These are phyloP conservation scores for Platalea minor DNA, from an alignment of 2,797 vertebrate species.

Conservation along the genomic window DNA sequence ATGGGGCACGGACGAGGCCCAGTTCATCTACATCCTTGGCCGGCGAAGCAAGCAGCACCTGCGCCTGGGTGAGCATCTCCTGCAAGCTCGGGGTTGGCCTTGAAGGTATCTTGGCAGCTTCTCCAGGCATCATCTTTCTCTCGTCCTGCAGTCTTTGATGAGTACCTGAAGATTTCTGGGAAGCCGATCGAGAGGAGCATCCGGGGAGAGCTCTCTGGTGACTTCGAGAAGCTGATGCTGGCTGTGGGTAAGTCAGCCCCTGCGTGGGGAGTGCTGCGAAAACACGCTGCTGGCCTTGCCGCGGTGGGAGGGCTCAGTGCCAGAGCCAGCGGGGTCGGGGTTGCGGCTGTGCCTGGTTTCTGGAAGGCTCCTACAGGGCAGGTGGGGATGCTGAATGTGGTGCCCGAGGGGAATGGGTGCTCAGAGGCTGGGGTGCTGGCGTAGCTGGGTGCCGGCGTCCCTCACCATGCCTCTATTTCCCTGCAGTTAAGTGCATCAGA, in stretches of 20 bases:
- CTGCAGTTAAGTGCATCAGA: conserved; percentile 87
- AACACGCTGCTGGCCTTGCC: accelerated
- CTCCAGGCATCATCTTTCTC: neutral
- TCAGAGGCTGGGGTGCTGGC: neutral
- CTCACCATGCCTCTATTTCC: neutral
- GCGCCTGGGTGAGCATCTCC: conserved; percentile 81
- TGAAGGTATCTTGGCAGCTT: neutral
- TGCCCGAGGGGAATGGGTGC: neutral
- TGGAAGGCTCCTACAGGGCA: accelerated
- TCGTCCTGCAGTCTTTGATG: conserved; percentile 86
- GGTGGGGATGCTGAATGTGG: neutral
- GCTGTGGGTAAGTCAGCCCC: conserved; percentile 83
- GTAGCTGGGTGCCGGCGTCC: neutral
- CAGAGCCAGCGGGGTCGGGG: neutral
- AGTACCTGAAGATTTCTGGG: conserved; percentile 88
- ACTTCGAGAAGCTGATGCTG: conserved; percentile 95
- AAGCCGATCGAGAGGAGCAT: conserved; percentile 91
- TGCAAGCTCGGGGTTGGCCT: neutral
- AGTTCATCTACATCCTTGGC: conserved; percentile 95
- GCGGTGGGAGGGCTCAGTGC: neutral
- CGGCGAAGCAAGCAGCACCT: conserved; percentile 92
- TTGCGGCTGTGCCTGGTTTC: neutral
- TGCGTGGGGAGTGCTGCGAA: accelerated
- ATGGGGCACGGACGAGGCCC: conserved; percentile 95
- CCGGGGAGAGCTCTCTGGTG: conserved; percentile 90